phyloP scores from a whole-genome alignment of 2,113 vertebrate species.

The Redunca redunca region DNA sequence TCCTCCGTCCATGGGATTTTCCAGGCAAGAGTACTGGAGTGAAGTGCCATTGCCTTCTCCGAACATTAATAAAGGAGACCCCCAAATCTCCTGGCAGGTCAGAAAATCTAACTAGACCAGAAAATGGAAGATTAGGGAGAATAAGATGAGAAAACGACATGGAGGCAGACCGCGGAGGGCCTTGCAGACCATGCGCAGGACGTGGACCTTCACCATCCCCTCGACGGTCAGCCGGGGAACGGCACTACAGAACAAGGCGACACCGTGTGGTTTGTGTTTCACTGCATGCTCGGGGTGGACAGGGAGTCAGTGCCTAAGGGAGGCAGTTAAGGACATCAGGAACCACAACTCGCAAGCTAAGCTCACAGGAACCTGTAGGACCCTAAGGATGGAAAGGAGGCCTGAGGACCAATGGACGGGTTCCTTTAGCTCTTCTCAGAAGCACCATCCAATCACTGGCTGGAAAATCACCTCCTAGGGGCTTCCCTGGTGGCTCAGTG shows the following conservation, averaged over 20 bases:
- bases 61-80: background rate
- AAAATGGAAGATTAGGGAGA: background rate
- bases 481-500: background rate
- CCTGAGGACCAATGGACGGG: background rate
- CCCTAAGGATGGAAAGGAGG: background rate
- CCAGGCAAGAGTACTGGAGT: too few species aligned
- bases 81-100: too few species aligned
- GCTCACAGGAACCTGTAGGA: background rate
- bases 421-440: background rate
- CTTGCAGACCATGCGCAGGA: background rate
- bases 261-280: background rate
- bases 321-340: background rate
- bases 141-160: background rate
- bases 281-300: accelerated
- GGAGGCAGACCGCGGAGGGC: accelerated
- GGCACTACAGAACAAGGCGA: background rate
- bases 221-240: accelerated
- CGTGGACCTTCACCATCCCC: accelerated
- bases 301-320: background rate
- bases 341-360: background rate
- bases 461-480: background rate
- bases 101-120: background rate
- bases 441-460: background rate
- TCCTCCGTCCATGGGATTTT: too few species aligned
- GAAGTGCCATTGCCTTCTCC: too few species aligned